Conservation (phyloP, 2,888 invertebrate genomes). For the Syrista parreyssii region DNA sequence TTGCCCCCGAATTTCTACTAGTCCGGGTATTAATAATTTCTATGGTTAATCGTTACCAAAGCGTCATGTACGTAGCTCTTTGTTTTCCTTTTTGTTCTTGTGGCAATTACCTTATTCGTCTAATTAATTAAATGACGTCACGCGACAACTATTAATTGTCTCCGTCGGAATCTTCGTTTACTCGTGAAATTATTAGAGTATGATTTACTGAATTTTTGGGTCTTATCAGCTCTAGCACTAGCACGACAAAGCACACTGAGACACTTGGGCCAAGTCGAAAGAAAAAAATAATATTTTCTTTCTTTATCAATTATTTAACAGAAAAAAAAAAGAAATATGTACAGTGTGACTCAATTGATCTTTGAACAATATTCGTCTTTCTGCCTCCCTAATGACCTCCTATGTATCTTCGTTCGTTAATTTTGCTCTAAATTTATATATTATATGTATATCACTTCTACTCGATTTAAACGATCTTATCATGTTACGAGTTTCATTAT, state of each 20-base stretch:
- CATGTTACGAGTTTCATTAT: background rate
- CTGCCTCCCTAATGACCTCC: background rate
- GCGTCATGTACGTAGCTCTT: background rate
- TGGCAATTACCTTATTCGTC: background rate
- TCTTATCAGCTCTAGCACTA: background rate
- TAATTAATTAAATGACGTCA: background rate
- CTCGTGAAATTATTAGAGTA: background rate
- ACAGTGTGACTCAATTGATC: background rate
- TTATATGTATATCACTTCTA: slow-evolving; percentile 16
- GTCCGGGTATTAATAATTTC: background rate
- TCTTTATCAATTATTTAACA: background rate
- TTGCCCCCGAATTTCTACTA: background rate
- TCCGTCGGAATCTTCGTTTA: background rate
- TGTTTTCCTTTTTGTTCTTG: background rate
- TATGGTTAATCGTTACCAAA: background rate
- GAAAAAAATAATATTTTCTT: slow-evolving; percentile 3
- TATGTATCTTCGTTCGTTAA: background rate
- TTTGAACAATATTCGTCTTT: background rate
- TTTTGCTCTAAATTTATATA: slow-evolving; percentile 24
- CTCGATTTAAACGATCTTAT: slow-evolving; percentile 1
- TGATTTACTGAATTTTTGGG: background rate
- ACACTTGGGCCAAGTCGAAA: background rate
- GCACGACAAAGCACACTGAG: slow-evolving; percentile 3
- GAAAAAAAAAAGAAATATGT: background rate
- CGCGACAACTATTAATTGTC: background rate